Base-by-base conservation (phyloP, 1,140 invertebrate genomes). In the Rhyacophila brunnea region DNA sequence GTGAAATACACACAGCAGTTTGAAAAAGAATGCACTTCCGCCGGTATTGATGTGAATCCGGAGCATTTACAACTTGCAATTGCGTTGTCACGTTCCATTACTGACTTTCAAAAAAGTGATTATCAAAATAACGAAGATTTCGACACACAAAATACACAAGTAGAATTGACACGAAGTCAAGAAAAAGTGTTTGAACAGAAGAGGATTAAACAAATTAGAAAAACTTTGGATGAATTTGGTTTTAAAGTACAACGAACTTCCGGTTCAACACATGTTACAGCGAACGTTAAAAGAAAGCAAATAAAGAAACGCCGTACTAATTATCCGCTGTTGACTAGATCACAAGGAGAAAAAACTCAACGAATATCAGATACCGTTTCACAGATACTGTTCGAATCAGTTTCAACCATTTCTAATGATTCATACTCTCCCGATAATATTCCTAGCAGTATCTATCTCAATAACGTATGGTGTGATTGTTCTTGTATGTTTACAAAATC, bases 11-110 rank as follows among this genome's bases (percentile, higher is more conserved):
- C 70, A 15, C 69, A 75, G 58, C 66, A 75, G 19, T 78, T 80
- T 69, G 65, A 74, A 55, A 57, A 68, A 51, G 67, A 74, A 18
- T 78, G 75, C 60, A 69, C 70, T 43, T 57, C 71, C 48, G 66
- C 67, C 53, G 74, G 75, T 15, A 47, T 78, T 17, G 79, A 81
- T 72, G 70, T 79, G 6, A 77, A 83, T 69, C 66, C 75, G 3
- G 81, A 83, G 60, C 75, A 83, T 56, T 66, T 83, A 20, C 79
- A 83, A 66, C 53, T 83, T 58, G 81, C 81, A 23, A 71, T 83
- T 58, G 80, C 81, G 53, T 65, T 83, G 32, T 83, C 82, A 34
- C 77, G 78, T 60, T 83, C 81, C 5, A 46, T 76, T 17, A n/a
- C 50, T 17, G 63, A 65, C 11, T 60, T 62, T 11, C 70, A 75